These are phyloP conservation scores for Geothlypis trichas DNA, from an alignment of 2,113 vertebrate species.

Conservation along the genomic window DNA sequence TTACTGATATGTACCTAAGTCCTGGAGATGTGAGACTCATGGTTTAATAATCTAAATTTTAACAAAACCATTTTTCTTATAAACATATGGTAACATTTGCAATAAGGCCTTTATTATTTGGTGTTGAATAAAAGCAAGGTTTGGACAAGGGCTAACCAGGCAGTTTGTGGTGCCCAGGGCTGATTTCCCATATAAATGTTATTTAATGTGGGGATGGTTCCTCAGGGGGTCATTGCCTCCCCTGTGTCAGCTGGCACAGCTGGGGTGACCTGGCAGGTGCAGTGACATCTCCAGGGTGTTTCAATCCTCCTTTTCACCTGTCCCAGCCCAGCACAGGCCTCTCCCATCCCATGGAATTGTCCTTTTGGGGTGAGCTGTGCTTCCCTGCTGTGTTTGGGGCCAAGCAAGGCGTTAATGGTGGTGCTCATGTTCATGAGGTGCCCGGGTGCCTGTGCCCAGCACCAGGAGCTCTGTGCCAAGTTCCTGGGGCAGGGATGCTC, in stretches of 20 bases:
- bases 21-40: not conserved
- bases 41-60: not conserved
- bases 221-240: not conserved
- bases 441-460: accelerated
- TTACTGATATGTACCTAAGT: not conserved
- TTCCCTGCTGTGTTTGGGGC: not conserved
- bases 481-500: not conserved
- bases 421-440: not conserved
- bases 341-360: not conserved
- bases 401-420: accelerated
- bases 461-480: not conserved
- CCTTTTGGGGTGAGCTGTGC: not conserved
- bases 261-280: not conserved
- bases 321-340: not conserved
- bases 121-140: not conserved
- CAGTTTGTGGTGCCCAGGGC: not conserved
- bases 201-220: not conserved
- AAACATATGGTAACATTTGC: accelerated
- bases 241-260: not conserved
- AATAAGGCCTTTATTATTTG: not conserved
- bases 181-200: not conserved
- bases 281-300: not conserved
- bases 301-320: not conserved
- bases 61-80: not conserved
- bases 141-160: not conserved